These are phyloP conservation scores for Brachionus paranguensis DNA, from an alignment of 1,140 invertebrate genomes.

Conservation along the genomic window DNA sequence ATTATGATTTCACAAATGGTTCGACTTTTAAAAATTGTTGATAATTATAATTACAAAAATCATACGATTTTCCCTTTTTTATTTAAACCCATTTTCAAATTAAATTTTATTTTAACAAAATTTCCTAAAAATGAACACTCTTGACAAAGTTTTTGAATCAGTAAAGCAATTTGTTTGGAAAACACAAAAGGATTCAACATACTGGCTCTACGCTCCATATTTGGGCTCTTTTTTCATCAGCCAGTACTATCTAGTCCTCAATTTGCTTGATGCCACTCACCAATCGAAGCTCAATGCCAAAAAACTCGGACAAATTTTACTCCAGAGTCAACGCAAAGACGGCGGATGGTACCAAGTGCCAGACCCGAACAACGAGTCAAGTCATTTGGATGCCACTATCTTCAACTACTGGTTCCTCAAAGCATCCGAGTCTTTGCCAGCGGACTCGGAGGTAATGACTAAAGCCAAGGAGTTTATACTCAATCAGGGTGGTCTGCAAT, in stretches of 20 bases:
- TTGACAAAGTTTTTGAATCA: background rate
- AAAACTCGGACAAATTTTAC: constrained; percentile 1
- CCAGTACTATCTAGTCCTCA: constrained; percentile 29
- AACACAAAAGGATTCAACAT: constrained; percentile 12
- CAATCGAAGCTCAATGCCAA: background rate
- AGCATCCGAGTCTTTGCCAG: background rate
- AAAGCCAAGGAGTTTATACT: constrained; percentile 6
- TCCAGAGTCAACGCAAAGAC: background rate
- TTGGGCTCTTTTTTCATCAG: constrained; percentile 15
- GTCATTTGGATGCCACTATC: constrained; percentile 30
- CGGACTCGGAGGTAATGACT: background rate
- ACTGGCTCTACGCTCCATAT: constrained; percentile 26
- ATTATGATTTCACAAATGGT: background rate
- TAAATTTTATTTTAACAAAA: background rate
- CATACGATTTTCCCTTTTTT: constrained; percentile 6
- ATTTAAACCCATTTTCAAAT: background rate
- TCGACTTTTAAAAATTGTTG: background rate
- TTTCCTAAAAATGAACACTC: background rate
- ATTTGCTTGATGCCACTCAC: background rate
- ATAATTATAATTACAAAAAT: background rate
- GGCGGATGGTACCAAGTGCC: constrained; percentile 36
- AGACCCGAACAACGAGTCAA: background rate
- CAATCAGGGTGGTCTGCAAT: background rate
- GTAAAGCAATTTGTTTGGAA: background rate
- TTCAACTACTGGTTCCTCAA: constrained; percentile 39